Evolutionary conservation across 1,140 invertebrate species (phyloP), one percentile per base, ranked within the genome.

Genomic region (Venturia canescens): DNA sequence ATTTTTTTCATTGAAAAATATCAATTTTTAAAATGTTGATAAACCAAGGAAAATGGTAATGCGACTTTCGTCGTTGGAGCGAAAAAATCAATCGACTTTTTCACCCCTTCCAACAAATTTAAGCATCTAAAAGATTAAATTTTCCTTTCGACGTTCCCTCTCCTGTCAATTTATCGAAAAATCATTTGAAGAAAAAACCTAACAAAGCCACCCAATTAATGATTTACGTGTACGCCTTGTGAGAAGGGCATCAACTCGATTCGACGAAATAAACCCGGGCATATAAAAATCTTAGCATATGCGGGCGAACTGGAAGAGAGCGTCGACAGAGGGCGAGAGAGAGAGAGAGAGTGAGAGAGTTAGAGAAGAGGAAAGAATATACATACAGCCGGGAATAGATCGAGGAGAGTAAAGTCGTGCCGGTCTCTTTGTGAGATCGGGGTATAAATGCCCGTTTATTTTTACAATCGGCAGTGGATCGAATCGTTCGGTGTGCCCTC

Each of bases 381-480:
- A 53, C 50, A 69, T 67, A 31, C n/a, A 13, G 31, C 60, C 38
- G 76, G 34, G 27, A 67, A 38, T 78, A 66, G 27, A 78, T 78
- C 66, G 66, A 31, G 23, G 67, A 69, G 71, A 50, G 50, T n/a
- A 79, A 60, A 60, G 48, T 75, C 57, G 67, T 53, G 78, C 78
- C 66, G 67, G 75, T 66, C 63, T 78, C 79, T 80, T 80, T 80
- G 79, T 74, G 76, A 27, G 31, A 80, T 80, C 48, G 53, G 79
- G 79, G 79, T 80, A 80, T 34, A 60, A 72, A 72, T 60, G 79
- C 71, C 80, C 72, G 85, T 87, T 88, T 87, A 88, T 88, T 88
- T 88, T 87, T 87, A 86, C 86, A 88, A 88, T 88, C 86, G 83
- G 83, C 84, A 83, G 84, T 82, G 82, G 79, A 88, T 88, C 86